These are phyloP conservation scores for Gambusia yucatana DNA, from an alignment of 2,797 vertebrate species.

Conservation along the genomic window DNA sequence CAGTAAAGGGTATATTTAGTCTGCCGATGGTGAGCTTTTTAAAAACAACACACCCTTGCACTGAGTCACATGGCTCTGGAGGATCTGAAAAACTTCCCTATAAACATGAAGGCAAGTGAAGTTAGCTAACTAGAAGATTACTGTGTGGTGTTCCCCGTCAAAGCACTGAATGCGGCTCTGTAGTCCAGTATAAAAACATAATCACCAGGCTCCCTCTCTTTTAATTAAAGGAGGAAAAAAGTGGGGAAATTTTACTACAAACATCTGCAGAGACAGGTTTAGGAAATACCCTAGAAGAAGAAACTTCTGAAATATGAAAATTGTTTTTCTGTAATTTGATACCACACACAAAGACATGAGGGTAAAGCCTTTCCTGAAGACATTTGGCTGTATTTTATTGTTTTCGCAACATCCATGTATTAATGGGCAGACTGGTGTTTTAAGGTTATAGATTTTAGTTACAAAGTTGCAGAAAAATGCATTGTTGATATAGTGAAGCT, in stretches of 20 bases:
- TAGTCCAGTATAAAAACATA: constrained; percentile 69
- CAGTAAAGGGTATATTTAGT: constrained; percentile 85
- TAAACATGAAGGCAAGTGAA: constrained; percentile 67
- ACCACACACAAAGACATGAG: neutral
- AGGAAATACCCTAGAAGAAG: constrained; percentile 19
- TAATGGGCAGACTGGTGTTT: no score
- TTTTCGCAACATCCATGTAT: neutral
- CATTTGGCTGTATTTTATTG: neutral
- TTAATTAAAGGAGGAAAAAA: constrained; percentile 60
- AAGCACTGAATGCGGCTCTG: constrained; percentile 42
- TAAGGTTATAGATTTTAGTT: no score
- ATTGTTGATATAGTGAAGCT: neutral
- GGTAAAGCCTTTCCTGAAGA: neutral
- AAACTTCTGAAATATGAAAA: constrained; percentile 10
- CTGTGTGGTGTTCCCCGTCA: constrained; percentile 60
- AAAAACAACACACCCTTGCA: constrained; percentile 78
- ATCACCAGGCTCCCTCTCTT: constrained; percentile 62
- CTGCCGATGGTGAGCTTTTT: constrained; percentile 71
- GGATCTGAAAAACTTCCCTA: constrained; percentile 66
- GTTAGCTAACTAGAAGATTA: constrained; percentile 50
- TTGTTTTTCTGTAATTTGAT: constrained; percentile 6
- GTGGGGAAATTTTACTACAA: constrained; percentile 50
- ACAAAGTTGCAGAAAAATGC: neutral
- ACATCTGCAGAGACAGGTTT: constrained; percentile 52
- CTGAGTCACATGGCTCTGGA: constrained; percentile 66